These are phyloP conservation scores for Hiodon tergisus DNA, from an alignment of 2,113 vertebrate genomes.

Conservation along the genomic window DNA sequence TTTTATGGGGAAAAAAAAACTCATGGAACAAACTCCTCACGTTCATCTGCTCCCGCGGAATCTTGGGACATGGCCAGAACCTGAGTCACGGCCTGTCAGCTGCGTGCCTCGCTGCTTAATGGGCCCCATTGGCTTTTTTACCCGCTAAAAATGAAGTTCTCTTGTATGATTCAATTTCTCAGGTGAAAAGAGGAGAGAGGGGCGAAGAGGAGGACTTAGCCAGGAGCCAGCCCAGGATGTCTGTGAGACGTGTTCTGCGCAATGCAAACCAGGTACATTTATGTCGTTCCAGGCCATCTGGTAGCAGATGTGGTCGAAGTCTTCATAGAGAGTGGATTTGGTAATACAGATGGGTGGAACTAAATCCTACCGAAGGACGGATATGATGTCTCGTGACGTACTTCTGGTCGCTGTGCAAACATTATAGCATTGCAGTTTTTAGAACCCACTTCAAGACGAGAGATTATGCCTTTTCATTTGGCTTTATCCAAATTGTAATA, in stretches of 20 bases:
- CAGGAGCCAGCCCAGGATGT: conserved; percentile 47
- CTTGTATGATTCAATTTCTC: conserved; percentile 6
- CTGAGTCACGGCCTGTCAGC: background rate
- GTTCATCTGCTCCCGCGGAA: conserved; percentile 8
- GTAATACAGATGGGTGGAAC: no score
- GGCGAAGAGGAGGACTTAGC: conserved; percentile 54
- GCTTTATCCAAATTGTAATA: no score
- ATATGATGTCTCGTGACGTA: no score
- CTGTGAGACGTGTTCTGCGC: conserved; percentile 52
- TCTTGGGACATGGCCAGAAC: conserved; percentile 21
- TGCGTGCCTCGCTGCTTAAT: background rate
- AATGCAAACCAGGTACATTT: conserved; percentile 61
- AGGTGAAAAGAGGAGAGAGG: conserved; percentile 64
- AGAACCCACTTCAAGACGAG: no score
- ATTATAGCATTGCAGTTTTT: no score
- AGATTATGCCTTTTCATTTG: no score
- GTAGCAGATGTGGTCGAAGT: background rate
- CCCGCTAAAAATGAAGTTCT: background rate
- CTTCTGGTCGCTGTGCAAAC: no score
- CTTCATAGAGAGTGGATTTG: no score
- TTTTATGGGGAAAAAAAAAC: conserved; percentile 25
- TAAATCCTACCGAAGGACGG: no score
- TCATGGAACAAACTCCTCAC: conserved; percentile 15
- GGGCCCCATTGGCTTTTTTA: background rate
- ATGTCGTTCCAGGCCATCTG: no score